Evolutionary conservation across 35 echinoderm and acorn worm genomes (phyloP).

Genomic region (Ophioderma brevispina): DNA sequence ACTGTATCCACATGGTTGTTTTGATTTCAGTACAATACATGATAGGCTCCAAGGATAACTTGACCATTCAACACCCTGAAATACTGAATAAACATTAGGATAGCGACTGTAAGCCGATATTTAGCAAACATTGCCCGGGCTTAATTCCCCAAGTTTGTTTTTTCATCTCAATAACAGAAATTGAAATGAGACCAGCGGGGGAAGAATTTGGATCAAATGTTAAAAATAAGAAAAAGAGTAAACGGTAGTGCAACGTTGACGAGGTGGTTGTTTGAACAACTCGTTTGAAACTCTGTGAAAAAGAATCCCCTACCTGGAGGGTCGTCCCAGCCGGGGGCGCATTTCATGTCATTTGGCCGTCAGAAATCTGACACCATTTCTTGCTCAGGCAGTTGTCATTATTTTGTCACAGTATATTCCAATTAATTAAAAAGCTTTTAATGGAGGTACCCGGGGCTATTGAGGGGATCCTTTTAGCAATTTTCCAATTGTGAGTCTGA

Average conservation of each 20-base stretch:
- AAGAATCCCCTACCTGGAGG: slow-evolving; percentile 33
- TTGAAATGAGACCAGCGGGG: slow-evolving; percentile 27
- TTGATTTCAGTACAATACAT: slow-evolving; percentile 22
- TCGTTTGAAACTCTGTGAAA: slow-evolving; percentile 13
- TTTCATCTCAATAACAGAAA: slow-evolving; percentile 37
- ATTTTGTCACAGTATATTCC: slow-evolving; percentile 57
- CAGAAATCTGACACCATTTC: slow-evolving; percentile 35
- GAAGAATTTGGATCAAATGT: neutral
- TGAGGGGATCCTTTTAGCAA: slow-evolving; percentile 22
- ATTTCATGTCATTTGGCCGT: slow-evolving; percentile 39
- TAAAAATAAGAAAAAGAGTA: neutral
- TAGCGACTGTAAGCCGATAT: slow-evolving; percentile 1
- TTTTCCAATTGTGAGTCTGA: neutral
- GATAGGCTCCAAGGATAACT: neutral
- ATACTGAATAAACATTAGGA: slow-evolving; percentile 26
- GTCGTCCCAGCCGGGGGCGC: slow-evolving; percentile 24
- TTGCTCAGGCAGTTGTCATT: slow-evolving; percentile 37
- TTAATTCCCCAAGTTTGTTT: slow-evolving; percentile 16
- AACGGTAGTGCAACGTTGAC: neutral
- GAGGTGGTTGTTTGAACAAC: neutral
- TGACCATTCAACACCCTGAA: neutral
- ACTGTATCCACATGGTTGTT: slow-evolving; percentile 54
- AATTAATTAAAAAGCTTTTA: slow-evolving; percentile 62
- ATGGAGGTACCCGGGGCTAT: slow-evolving; percentile 27
- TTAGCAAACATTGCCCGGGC: neutral